Conservation (phyloP, 2,113 vertebrate genomes). For the Poeciliopsis prolifica region DNA sequence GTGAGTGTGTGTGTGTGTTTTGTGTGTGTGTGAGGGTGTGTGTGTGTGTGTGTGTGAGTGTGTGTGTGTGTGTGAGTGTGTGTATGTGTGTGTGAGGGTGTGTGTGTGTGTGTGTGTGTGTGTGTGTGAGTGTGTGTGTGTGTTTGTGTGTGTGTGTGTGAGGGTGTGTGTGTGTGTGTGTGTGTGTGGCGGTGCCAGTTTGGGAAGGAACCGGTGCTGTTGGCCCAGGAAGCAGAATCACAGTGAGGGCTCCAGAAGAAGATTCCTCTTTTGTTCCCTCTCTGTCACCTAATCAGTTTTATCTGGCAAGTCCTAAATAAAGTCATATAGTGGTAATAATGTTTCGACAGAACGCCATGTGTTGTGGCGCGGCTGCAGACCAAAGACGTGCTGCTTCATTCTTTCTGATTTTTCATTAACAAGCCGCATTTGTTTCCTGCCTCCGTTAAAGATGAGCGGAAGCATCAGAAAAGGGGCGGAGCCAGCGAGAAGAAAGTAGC, state of each 20-base stretch:
- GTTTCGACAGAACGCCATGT: constrained; percentile 81
- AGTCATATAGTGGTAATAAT: constrained; percentile 84
- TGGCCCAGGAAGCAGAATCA: constrained; percentile 64
- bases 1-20: too few species aligned
- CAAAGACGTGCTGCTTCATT: constrained; percentile 52
- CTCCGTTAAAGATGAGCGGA: constrained; percentile 53
- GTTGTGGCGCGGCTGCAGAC: constrained; percentile 67
- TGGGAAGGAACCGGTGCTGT: constrained; percentile 55
- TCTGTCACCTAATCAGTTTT: constrained; percentile 77
- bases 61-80: too few species aligned
- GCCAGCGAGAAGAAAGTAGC: constrained; percentile 7
- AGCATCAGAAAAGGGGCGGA: constrained; percentile 11
- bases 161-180: too few species aligned
- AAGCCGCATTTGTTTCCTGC: constrained; percentile 57
- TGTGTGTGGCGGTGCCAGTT: not conserved
- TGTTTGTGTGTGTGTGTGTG: too few species aligned
- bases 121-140: too few species aligned
- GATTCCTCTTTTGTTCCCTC: constrained; percentile 73
- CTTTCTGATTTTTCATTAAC: constrained; percentile 64
- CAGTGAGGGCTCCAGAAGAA: constrained; percentile 62
- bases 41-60: too few species aligned
- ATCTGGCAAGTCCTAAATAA: constrained; percentile 80
- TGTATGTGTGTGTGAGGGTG: too few species aligned
- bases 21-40: too few species aligned
- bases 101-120: too few species aligned